Evolutionary conservation across 1,140 invertebrate genomes (phyloP).

Genomic region (Cherax destructor): DNA sequence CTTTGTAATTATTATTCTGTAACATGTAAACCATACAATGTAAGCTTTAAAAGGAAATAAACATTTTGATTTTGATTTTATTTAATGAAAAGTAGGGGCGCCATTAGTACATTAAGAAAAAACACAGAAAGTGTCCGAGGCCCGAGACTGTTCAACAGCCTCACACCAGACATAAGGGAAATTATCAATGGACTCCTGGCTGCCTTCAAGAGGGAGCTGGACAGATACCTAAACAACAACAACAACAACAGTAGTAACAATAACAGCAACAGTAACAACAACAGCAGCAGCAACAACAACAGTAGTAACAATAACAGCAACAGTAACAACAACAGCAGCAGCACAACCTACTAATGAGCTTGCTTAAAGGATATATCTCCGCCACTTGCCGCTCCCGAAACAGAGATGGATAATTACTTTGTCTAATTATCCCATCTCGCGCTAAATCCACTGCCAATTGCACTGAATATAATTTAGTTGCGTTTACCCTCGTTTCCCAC

Average conservation of each 20-base stretch:
- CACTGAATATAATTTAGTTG: conserved; percentile 45
- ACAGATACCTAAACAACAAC: no score
- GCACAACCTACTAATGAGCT: conserved; percentile 17
- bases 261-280: neutral
- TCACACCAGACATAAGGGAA: no score
- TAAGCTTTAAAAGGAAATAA: no score
- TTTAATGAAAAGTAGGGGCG: no score
- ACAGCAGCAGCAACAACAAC: neutral
- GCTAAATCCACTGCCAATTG: conserved; percentile 56
- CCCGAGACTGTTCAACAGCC: no score
- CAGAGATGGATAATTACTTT: conserved; percentile 43
- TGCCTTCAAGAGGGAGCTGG: no score
- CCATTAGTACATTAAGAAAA: no score
- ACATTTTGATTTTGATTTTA: no score
- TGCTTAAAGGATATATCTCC: conserved; percentile 38
- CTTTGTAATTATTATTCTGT: no score
- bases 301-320: neutral
- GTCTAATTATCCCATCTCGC: conserved; percentile 43
- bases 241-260: neutral
- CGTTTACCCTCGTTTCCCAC: conserved; percentile 16
- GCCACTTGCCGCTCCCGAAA: conserved; percentile 8
- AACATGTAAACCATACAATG: no score
- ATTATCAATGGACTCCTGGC: no score
- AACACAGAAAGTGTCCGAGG: no score
- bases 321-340: neutral